Evolutionary conservation across 2,888 invertebrate species (phyloP), one percentile per base, ranked within the genome.

Genomic region (Spilosoma lubricipeda): DNA sequence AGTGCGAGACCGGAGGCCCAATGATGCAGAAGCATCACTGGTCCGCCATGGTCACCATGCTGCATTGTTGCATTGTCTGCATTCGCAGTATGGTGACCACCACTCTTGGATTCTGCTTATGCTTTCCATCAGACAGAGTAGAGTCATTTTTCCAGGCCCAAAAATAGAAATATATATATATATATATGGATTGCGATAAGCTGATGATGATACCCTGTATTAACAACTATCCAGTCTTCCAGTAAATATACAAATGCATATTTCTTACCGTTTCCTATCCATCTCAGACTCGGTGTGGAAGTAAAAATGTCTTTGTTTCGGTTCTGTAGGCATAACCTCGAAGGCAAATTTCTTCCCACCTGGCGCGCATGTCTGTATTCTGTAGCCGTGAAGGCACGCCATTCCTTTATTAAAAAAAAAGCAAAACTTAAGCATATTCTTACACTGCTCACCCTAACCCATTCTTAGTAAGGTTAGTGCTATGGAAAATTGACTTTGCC

Each of bases 241-340:
- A 23, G 23, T 52, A 23, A 56, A 13, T 63, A 8, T 23, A 64
- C 48, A 48, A 63, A 42, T 4, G 30, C 13, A 20, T 52, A 23
- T 33, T 48, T 15, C 83, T 86, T 90, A 99, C 99, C 99, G 97
- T 95, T 98, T 98, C 91, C 98, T 98, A 90, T 99, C 99, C 96
- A 98, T 98, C 93, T 99, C 99, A 20, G 98, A 98, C 90, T 99
- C 99, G 0, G 99, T 98, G 90, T 98, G 98, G 95, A 99, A 99
- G 91, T 98, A 98, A 91, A 98, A 99, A 91, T 98, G 98, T 87
- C 98, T 97, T 90, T 99, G 97, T 84, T 97, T 98, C 2, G 98
- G 96, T 87, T 99, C 98, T 1, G 98, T 98, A 71, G 99, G 99
- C 91, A 98, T 97, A 75, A 99, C 97, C 93, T 98, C 98, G 91